A percentile compares a stretch with the other conserved stretches of the same genome.
Evolutionary conservation across 2,888 invertebrate species (phyloP).

Genomic region (Adineta ricciae): DNA sequence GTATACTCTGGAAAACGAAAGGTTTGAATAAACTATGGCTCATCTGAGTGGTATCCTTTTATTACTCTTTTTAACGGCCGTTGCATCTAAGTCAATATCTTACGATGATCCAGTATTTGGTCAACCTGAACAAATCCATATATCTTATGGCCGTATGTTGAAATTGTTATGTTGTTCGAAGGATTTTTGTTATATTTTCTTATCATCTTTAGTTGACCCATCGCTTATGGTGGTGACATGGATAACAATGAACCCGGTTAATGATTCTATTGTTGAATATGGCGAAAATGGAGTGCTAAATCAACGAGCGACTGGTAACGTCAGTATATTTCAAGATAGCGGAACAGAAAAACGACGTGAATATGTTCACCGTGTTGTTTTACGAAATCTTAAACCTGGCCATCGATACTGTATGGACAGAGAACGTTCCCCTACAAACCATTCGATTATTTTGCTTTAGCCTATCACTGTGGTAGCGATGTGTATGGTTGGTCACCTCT

Average conservation of each 20-base stretch:
- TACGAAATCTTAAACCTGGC: slow-evolving; percentile 25
- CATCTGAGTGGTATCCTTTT: background rate
- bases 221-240: slow-evolving; percentile 41
- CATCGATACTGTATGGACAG: slow-evolving; percentile 1
- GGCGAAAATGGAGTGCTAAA: slow-evolving; percentile 34
- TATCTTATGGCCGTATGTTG: slow-evolving; percentile 29
- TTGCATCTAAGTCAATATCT: background rate
- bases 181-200: background rate
- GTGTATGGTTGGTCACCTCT: slow-evolving; percentile 66
- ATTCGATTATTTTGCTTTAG: slow-evolving; percentile 35
- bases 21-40: background rate
- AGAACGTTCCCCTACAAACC: background rate
- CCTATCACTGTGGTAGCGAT: slow-evolving; percentile 43
- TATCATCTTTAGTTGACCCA: slow-evolving; percentile 34
- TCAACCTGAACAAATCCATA: slow-evolving; percentile 33
- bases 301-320: slow-evolving; percentile 31
- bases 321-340: slow-evolving; percentile 36
- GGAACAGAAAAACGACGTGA: slow-evolving; percentile 35
- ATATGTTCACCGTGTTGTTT: slow-evolving; percentile 35
- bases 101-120: slow-evolving; percentile 15
- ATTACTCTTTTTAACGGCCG: background rate
- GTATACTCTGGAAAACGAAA: background rate
- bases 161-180: background rate
- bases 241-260: slow-evolving; percentile 38
- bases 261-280: slow-evolving; percentile 38